Percentiles rank a stretch among this genome's conserved stretches.
phyloP scores from a whole-genome alignment of 2,888 invertebrate genomes.

The Drosophila sordidapex region DNA sequence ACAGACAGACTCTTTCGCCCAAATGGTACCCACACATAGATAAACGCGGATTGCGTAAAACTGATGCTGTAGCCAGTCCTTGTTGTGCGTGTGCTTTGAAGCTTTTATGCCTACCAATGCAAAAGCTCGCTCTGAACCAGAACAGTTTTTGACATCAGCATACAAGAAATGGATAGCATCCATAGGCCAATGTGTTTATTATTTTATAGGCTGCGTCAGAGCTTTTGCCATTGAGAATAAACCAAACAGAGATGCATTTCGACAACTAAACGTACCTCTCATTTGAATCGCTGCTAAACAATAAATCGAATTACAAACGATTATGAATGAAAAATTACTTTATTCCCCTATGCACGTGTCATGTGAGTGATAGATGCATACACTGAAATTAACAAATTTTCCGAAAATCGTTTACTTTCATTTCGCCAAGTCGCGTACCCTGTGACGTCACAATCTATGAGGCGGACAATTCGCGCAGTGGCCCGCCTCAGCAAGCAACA shows the following conservation, averaged over 20 bases:
- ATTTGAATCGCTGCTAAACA: neutral
- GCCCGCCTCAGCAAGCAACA: neutral
- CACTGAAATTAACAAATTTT: neutral
- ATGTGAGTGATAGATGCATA: neutral
- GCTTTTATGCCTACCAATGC: constrained; percentile 10
- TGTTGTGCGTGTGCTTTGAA: constrained; percentile 16
- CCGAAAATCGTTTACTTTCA: neutral
- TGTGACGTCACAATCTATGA: constrained; percentile 4
- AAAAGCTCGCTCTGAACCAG: constrained; percentile 28
- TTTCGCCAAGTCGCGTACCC: neutral
- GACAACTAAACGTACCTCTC: neutral
- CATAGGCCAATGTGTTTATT: neutral
- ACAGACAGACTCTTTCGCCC: constrained; percentile 6
- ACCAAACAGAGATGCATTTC: constrained; percentile 3
- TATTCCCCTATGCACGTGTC: neutral
- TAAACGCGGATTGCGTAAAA: constrained; percentile 32
- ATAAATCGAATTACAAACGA: neutral
- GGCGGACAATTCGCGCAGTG: neutral
- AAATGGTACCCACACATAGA: constrained; percentile 9
- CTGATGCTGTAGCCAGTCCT: constrained; percentile 21
- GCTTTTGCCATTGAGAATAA: constrained; percentile 39
- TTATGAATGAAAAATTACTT: neutral
- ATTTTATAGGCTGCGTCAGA: constrained; percentile 15
- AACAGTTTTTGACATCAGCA: constrained; percentile 2
- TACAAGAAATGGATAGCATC: neutral